Conservation (phyloP, 2,888 invertebrate species). For the Cabera pusaria region DNA sequence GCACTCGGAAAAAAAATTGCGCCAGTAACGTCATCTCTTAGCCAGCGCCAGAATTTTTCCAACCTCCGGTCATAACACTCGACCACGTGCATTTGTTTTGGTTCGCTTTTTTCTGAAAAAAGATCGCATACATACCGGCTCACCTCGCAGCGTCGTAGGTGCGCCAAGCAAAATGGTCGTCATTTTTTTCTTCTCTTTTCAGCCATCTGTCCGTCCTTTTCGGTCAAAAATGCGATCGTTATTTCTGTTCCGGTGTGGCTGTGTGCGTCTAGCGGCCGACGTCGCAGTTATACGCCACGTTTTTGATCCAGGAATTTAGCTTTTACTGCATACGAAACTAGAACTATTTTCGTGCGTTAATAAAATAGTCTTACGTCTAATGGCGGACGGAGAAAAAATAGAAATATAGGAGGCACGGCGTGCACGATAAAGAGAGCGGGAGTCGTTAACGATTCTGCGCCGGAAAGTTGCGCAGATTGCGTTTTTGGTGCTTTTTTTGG, state of each 20-base stretch:
- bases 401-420: conserved; percentile 82
- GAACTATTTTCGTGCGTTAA: conserved; percentile 37
- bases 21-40: conserved; percentile 79
- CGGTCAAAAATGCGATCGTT: conserved; percentile 84
- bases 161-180: conserved; percentile 82
- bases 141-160: conserved; percentile 72
- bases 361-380: conserved; percentile 73
- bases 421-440: conserved; percentile 82
- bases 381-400: conserved; percentile 78
- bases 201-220: conserved; percentile 83
- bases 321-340: conserved; percentile 21
- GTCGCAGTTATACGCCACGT: conserved; percentile 57
- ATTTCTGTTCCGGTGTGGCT: conserved; percentile 81
- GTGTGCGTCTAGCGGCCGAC: conserved; percentile 72
- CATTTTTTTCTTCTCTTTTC: conserved; percentile 84
- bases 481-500: conserved; percentile 85
- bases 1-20: conserved; percentile 60
- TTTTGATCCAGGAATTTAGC: conserved; percentile 31
- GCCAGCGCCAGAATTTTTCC: conserved; percentile 71
- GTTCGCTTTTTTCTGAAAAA: conserved; percentile 80
- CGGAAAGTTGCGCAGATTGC: conserved; percentile 84
- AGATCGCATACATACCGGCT: conserved; percentile 76
- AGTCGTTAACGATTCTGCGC: conserved; percentile 85
- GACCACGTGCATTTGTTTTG: conserved; percentile 83
- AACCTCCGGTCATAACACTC: conserved; percentile 79